phyloP scores from a whole-genome alignment of 2,888 invertebrate species.

The Anthophora plumipes region DNA sequence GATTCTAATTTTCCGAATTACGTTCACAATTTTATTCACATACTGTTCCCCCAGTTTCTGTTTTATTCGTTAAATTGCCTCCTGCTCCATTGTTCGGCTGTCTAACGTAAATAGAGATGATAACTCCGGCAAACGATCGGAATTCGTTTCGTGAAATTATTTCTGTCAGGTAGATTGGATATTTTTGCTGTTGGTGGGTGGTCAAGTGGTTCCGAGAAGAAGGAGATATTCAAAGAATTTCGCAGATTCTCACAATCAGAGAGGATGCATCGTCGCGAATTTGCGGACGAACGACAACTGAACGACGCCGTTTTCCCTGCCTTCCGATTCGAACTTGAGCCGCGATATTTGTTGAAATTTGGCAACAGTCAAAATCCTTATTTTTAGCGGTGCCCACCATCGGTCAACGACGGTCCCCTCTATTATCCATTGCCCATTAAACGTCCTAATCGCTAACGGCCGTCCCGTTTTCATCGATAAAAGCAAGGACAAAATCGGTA shows the following conservation, averaged over 20 bases:
- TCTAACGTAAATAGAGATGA: no score
- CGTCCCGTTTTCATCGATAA: not conserved
- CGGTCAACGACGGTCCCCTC: constrained; percentile 59
- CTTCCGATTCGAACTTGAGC: constrained; percentile 56
- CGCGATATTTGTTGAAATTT: constrained; percentile 81
- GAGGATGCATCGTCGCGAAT: constrained; percentile 39
- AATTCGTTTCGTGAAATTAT: no score
- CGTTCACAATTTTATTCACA: not conserved
- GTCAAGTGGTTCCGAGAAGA: not conserved
- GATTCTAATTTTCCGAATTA: not conserved
- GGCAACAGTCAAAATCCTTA: constrained; percentile 80
- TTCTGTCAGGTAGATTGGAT: no score
- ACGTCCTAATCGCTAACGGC: not conserved
- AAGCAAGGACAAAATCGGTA: not conserved
- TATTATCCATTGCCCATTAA: constrained; percentile 70
- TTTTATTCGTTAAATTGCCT: no score
- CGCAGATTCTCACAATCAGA: not conserved
- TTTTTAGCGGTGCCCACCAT: constrained; percentile 78
- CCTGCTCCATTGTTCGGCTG: no score
- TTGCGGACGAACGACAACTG: constrained; percentile 60
- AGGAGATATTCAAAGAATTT: not conserved
- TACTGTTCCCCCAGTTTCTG: not conserved
- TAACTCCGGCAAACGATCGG: no score
- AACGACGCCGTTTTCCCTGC: constrained; percentile 48
- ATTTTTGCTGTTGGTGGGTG: not conserved